Conservation (phyloP, 2,113 vertebrate genomes). For the Podiceps cristatus region DNA sequence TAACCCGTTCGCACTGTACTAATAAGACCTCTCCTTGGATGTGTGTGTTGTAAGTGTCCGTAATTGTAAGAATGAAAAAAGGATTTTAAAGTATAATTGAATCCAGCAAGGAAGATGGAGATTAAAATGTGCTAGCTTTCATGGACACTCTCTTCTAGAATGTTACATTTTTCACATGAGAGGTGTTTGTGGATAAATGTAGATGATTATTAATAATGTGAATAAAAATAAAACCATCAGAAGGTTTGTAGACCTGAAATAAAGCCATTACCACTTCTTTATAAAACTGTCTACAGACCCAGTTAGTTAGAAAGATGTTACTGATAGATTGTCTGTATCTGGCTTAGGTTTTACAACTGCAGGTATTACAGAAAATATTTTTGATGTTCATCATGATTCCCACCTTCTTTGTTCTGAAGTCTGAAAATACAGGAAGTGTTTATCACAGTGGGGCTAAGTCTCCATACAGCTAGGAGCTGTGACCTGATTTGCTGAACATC, state of each 20-base stretch:
- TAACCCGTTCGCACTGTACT: slow-evolving; percentile 5
- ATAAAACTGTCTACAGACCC: neutral
- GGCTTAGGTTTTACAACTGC: neutral
- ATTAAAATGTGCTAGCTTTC: neutral
- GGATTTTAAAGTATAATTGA: neutral
- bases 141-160: neutral
- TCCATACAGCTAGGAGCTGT: slow-evolving; percentile 25
- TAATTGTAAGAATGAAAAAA: neutral
- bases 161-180: neutral
- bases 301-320: neutral
- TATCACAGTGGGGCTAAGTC: neutral
- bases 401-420: slow-evolving; percentile 23
- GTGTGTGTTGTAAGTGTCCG: neutral
- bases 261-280: neutral
- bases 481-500: slow-evolving; percentile 30
- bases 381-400: slow-evolving; percentile 11
- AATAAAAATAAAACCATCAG: neutral
- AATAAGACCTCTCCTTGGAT: neutral
- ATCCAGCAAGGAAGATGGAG: neutral
- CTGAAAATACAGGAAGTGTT: slow-evolving; percentile 43
- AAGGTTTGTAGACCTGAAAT: neutral
- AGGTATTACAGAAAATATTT: slow-evolving; percentile 24
- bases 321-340: slow-evolving; percentile 1
- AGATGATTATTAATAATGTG: neutral
- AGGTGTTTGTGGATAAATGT: neutral